Conservation (phyloP, 2,888 invertebrate genomes). For the Nymphalis c-album region DNA sequence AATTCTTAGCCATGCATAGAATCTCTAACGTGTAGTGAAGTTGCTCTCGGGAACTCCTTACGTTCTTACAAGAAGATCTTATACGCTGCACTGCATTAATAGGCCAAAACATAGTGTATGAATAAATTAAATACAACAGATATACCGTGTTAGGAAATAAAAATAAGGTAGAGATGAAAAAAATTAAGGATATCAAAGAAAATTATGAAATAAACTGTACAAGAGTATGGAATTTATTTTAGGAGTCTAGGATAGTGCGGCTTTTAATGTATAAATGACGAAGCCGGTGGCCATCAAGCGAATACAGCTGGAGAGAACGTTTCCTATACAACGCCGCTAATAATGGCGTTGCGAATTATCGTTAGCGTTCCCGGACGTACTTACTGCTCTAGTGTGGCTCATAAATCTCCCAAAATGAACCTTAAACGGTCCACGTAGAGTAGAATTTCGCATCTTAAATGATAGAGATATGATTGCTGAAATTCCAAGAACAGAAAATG, state of each 20-base stretch:
- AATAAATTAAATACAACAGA: not conserved
- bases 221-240: constrained; percentile 17
- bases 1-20: constrained; percentile 29
- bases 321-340: constrained; percentile 48
- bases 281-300: constrained; percentile 41
- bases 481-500: constrained; percentile 35
- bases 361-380: constrained; percentile 43
- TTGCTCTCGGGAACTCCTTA: constrained; percentile 19
- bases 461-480: constrained; percentile 25
- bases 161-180: not conserved
- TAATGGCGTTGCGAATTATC: constrained; percentile 51
- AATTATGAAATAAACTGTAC: not conserved
- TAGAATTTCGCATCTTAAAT: constrained; percentile 14
- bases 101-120: constrained; percentile 16
- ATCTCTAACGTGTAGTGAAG: constrained; percentile 18
- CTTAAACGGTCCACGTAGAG: constrained; percentile 19
- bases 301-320: constrained; percentile 43
- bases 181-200: not conserved
- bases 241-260: constrained; percentile 20
- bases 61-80: constrained; percentile 22
- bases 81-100: constrained; percentile 35
- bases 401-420: constrained; percentile 27
- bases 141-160: not conserved
- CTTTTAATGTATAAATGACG: constrained; percentile 36
- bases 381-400: constrained; percentile 27